Conservation (phyloP, 2,797 vertebrate species). For the Acanthurus lineatus region DNA sequence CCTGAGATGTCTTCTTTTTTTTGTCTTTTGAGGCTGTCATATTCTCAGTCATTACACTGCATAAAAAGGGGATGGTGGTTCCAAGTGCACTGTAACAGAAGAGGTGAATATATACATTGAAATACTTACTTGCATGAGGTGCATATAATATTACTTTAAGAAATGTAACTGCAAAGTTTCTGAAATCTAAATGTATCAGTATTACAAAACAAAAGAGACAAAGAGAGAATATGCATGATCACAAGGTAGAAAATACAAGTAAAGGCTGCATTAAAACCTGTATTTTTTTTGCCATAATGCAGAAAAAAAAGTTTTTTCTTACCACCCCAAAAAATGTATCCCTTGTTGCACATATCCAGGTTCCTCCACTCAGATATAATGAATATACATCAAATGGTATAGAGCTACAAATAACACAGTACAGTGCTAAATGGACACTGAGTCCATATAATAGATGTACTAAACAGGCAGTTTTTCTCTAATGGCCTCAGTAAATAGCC, state of each 20-base stretch:
- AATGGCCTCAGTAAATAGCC: slow-evolving; percentile 42
- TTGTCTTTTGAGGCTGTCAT: neutral
- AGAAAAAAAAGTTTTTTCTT: slow-evolving; percentile 25
- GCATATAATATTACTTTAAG: neutral
- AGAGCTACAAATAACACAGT: slow-evolving; percentile 45
- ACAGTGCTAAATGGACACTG: slow-evolving; percentile 52
- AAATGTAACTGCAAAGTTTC: neutral
- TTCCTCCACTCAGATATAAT: slow-evolving; percentile 50
- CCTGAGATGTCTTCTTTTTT: neutral
- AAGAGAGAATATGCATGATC: slow-evolving; percentile 1
- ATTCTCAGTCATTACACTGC: neutral
- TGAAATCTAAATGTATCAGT: slow-evolving; percentile 3
- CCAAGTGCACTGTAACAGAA: neutral
- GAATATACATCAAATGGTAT: slow-evolving; percentile 40
- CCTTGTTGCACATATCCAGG: slow-evolving; percentile 24
- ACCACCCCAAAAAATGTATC: neutral
- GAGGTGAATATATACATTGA: slow-evolving; percentile 7
- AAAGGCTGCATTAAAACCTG: slow-evolving; percentile 21
- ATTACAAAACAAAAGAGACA: slow-evolving; percentile 8
- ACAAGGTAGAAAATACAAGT: slow-evolving; percentile 18
- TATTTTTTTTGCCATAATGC: slow-evolving; percentile 33
- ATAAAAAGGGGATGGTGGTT: neutral
- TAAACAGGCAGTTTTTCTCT: slow-evolving; percentile 48
- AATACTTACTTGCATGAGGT: slow-evolving; percentile 3
- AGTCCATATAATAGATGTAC: slow-evolving; percentile 52